These are phyloP conservation scores for Ictidomys tridecemlineatus DNA, from an alignment of 2,113 vertebrate species.

Conservation along the genomic window DNA sequence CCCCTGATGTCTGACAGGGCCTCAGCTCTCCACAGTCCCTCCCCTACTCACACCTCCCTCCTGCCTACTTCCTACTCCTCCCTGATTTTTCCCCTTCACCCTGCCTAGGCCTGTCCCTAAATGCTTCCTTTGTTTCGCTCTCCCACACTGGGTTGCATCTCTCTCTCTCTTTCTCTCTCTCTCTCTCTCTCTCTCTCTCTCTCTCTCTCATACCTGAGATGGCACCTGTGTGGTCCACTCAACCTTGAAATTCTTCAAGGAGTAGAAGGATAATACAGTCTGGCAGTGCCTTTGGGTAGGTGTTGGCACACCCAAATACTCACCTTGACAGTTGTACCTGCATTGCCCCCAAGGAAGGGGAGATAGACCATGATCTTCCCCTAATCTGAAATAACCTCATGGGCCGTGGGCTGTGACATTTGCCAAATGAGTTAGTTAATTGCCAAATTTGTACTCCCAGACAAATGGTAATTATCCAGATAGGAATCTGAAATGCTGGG, in stretches of 20 bases:
- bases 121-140: conserved; percentile 72
- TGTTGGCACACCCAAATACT: neutral
- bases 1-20: neutral
- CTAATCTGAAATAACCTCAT: neutral
- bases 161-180: no score
- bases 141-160: neutral
- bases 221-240: neutral
- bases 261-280: neutral
- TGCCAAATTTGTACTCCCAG: conserved; percentile 75
- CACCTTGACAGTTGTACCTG: neutral
- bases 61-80: conserved; percentile 14
- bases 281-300: no score
- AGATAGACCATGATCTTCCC: neutral
- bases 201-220: neutral
- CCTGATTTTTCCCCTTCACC: neutral
- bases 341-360: neutral
- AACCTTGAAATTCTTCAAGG: neutral
- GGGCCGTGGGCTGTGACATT: conserved; percentile 61
- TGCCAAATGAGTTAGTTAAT: conserved; percentile 79
- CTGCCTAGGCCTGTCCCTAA: conserved; percentile 74
- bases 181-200: no score
- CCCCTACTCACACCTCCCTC: neutral
- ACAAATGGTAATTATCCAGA: conserved; percentile 73
- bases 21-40: conserved; percentile 1
- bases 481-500: conserved; percentile 74